These are phyloP conservation scores for Apamea epomidion DNA, from an alignment of 2,888 invertebrate genomes.

Conservation along the genomic window DNA sequence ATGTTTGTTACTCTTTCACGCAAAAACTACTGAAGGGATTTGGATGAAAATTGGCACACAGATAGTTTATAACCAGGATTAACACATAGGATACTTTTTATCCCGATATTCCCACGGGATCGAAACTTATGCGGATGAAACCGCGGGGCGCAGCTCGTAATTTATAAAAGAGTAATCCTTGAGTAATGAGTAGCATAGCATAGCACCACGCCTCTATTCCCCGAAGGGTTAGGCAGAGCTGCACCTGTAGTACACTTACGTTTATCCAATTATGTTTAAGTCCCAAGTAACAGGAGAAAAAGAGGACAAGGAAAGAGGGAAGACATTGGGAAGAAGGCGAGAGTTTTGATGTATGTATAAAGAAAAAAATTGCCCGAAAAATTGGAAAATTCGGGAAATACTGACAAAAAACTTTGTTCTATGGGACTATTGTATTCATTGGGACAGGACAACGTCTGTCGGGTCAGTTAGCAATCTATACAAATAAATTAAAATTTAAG, in stretches of 20 bases:
- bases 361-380: neutral
- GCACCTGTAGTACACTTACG: neutral
- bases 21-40: too few relatives aligned
- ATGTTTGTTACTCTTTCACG: too few relatives aligned
- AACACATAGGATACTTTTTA: too few relatives aligned
- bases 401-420: neutral
- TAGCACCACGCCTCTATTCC: too few relatives aligned
- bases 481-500: too few relatives aligned
- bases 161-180: neutral
- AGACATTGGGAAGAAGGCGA: neutral
- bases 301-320: too few relatives aligned
- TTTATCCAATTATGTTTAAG: neutral
- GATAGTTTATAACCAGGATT: too few relatives aligned
- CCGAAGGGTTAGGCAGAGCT: neutral
- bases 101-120: too few relatives aligned
- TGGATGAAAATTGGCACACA: too few relatives aligned
- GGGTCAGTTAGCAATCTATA: neutral
- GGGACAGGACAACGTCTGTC: neutral
- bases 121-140: too few relatives aligned
- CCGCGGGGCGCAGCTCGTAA: too few relatives aligned
- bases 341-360: neutral
- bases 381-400: neutral
- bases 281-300: too few relatives aligned
- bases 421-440: neutral
- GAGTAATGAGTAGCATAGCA: neutral